These are phyloP conservation scores for Manis pentadactyla DNA, from an alignment of 2,797 vertebrate species.

Conservation along the genomic window DNA sequence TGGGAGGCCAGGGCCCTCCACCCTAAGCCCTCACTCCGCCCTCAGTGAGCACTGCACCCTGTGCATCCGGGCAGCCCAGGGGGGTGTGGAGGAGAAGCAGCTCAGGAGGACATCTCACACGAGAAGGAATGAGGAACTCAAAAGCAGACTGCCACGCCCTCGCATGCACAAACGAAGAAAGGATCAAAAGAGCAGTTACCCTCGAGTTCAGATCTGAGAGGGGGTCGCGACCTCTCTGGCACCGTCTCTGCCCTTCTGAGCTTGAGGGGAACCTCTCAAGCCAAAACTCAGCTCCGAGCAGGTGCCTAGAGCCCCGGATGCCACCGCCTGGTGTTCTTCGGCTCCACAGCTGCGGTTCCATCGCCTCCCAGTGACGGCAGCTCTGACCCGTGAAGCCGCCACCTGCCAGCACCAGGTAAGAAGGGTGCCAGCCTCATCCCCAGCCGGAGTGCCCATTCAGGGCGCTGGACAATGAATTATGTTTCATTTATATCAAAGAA, in stretches of 20 bases:
- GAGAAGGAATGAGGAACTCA: background rate
- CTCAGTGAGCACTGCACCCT: background rate
- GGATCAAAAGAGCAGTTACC: background rate
- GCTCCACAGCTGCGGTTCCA: background rate
- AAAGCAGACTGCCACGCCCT: background rate
- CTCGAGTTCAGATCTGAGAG: background rate
- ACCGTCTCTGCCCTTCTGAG: background rate
- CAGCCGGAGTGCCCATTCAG: constrained; percentile 86
- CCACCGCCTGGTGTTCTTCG: rapidly evolving
- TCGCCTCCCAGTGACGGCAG: background rate
- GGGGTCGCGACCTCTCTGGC: background rate
- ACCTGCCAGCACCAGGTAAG: constrained; percentile 82
- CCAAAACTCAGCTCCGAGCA: background rate
- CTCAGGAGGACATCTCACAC: background rate
- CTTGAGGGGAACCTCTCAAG: background rate
- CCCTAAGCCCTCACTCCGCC: background rate
- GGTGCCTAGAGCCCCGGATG: background rate
- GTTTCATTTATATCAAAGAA: constrained; percentile 92
- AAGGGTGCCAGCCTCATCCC: constrained; percentile 85
- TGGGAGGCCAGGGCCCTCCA: background rate
- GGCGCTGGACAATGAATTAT: constrained; percentile 90
- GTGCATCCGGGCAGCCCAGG: background rate
- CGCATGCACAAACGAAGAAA: background rate
- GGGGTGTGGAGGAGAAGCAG: background rate
- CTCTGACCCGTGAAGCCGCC: constrained; percentile 19